Base-by-base conservation (phyloP, 2,888 invertebrate genomes). In the Dolomedes plantarius region DNA sequence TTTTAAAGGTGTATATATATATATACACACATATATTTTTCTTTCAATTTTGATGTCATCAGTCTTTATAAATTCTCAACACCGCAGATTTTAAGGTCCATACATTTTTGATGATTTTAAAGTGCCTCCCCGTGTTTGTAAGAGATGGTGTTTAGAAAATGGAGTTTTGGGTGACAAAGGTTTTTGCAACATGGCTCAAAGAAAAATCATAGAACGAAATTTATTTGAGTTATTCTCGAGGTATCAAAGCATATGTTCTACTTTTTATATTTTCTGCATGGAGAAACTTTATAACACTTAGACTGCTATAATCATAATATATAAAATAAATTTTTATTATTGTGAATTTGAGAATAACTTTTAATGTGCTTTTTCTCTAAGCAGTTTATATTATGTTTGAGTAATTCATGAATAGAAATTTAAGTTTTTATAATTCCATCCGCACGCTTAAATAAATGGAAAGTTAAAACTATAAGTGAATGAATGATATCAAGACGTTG, bases 41-140 rank as follows among this genome's bases (percentile, higher is more conserved):
- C 77, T 77, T 77, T 77, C 72, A 76, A 77, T 77, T 77, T 50
- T 50, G 28, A 56, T 77, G 83, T 83, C 83, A 83, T 83, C 83
- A 83, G 77, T 83, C 83, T 83, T 83, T 77, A 77, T 83, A 83
- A 75, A 75, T 82, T 83, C 65, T 36, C 76, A 74, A 72, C 83
- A 83, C 83, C 83, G 83, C 83, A 83, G 83, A 83, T 83, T 83
- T 83, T 83, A 83, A 83, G 83, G 72, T 64, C 83, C 67, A 83
- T 83, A 83, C 71, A 83, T 83, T 83, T 83, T 83, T 83, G 83
- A 83, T 83, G 83, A 83, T 83, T 83, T 83, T 83, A 83, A 83
- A 83, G 83, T 83, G 83, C 83, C 72, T 32, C 83, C 65, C 67
- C 77, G 71, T 83, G 83, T 83, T 77, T 71, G 68, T 75, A 69